Percentiles rank a stretch among this genome's conserved stretches.
Evolutionary conservation across 2,888 invertebrate genomes (phyloP).

Genomic region (Chrysotoxum bicinctum): DNA sequence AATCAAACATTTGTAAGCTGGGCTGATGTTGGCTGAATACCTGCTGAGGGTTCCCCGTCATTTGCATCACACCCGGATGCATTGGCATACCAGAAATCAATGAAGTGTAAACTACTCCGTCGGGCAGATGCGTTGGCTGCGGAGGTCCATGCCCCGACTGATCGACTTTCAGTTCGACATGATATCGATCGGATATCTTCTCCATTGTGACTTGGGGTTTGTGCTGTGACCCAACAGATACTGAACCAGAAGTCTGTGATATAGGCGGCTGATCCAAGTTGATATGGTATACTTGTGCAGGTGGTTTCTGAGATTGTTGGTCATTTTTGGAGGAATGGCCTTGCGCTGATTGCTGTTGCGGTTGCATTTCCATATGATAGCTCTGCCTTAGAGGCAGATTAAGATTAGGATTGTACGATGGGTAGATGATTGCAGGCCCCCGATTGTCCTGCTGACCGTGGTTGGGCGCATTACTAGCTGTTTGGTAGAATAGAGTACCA

Average conservation of each 20-base stretch:
- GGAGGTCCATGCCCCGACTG: constrained; percentile 76
- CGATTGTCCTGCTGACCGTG: constrained; percentile 79
- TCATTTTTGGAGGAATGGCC: constrained; percentile 76
- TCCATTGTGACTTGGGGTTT: constrained; percentile 81
- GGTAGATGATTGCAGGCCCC: constrained; percentile 78
- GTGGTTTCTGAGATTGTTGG: constrained; percentile 77
- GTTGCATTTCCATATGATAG: constrained; percentile 79
- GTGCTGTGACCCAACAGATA: constrained; percentile 66
- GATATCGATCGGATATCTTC: constrained; percentile 80
- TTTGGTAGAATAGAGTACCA: constrained; percentile 83
- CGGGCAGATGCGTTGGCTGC: constrained; percentile 78
- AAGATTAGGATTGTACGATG: constrained; percentile 76
- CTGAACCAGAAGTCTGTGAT: constrained; percentile 76
- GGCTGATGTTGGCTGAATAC: constrained; percentile 59
- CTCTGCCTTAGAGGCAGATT: constrained; percentile 79
- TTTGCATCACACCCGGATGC: constrained; percentile 80
- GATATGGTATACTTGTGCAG: constrained; percentile 80
- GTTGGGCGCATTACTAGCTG: constrained; percentile 81
- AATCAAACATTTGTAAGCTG: constrained; percentile 39
- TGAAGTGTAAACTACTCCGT: constrained; percentile 79
- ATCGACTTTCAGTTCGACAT: constrained; percentile 80
- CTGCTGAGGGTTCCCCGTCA: constrained; percentile 77
- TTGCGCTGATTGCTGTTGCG: constrained; percentile 73
- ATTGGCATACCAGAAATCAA: constrained; percentile 79
- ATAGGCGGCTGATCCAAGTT: constrained; percentile 80